Conservation (phyloP, 1,140 invertebrate genomes). For the Brachystomella parvula region DNA sequence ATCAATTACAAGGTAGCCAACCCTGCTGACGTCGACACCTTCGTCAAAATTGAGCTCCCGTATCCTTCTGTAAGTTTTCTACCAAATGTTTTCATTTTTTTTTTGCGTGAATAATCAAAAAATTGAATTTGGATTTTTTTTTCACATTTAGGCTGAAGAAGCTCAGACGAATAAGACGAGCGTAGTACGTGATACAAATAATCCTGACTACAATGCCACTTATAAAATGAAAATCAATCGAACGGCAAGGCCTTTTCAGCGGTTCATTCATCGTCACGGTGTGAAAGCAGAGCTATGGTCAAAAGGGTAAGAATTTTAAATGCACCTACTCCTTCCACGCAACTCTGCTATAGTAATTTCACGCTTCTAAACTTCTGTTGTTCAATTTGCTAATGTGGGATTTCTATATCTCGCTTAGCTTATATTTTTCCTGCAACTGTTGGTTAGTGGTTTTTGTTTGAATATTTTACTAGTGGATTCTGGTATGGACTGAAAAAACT, state of each 20-base stretch:
- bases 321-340: too few relatives aligned
- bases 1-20: conserved; percentile 76
- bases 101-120: background rate
- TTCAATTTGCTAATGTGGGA: too few relatives aligned
- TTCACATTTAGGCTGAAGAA: conserved; percentile 55
- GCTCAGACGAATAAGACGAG: conserved; percentile 66
- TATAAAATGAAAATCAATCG: conserved; percentile 72
- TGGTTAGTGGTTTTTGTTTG: too few relatives aligned
- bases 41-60: conserved; percentile 88
- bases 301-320: conserved; percentile 74
- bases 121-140: conserved; percentile 10
- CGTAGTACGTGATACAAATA: conserved; percentile 73
- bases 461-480: conserved; percentile 10
- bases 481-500: conserved; percentile 16
- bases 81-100: conserved; percentile 5
- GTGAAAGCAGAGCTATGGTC: conserved; percentile 87
- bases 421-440: too few relatives aligned
- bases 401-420: too few relatives aligned
- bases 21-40: conserved; percentile 85
- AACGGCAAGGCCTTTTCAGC: conserved; percentile 63
- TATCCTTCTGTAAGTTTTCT: conserved; percentile 61
- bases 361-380: too few relatives aligned
- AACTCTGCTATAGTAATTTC: too few relatives aligned
- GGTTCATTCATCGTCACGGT: conserved; percentile 77
- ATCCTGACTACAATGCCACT: conserved; percentile 76